Evolutionary conservation across 2,797 vertebrate species (phyloP), one percentile per base, ranked within the genome.

Genomic region (Coracias cyanogaster): DNA sequence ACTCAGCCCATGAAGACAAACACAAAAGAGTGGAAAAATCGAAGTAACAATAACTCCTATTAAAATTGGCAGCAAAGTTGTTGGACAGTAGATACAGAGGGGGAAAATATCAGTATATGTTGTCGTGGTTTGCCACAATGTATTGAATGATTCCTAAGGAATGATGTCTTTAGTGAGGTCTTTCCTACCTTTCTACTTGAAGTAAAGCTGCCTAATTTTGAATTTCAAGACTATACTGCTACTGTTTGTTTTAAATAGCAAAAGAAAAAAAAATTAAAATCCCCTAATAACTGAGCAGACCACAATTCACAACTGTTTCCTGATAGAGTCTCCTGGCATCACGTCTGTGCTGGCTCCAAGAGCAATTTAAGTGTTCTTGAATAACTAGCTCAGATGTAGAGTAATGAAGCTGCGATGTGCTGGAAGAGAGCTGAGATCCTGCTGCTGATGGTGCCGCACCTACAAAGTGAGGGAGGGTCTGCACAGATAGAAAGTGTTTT

Each of bases 1-100:
- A 11, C 51, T 8, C 24, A 74, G 31, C 13, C 67, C 14, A 18
- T 13, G 18, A 85, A 60, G 66, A 82, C 6, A 78, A 92, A 89
- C 24, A 60, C 22, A 69, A 43, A 92, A 31, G 39, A 88, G 90
- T 35, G 26, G 57, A 61, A 80, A 86, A 91, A 91, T 85, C 72
- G 74, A 13, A 64, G 39, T 57, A 60, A 66, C 39, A 52, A n/a
- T 60, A 91, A 91, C 31, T 43, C 9, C 29, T 51, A 28, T 17
- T 80, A 60, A 89, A 89, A 67, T 7, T 60, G 24, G 39, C 21
- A 77, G 60, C n/a, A 26, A 46, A 77, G n/a, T 24, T 70, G 37
- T 19, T 72, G 49, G 67, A 41, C 15, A 31, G 16, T n/a, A 65
- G 33, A 41, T 39, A 72, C 61, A 18, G 43, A 71, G 7, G 55